A percentile compares a stretch with the other conserved stretches of the same genome.
Conservation (phyloP, 2,113 vertebrate genomes). For the Ursus arctos region DNA sequence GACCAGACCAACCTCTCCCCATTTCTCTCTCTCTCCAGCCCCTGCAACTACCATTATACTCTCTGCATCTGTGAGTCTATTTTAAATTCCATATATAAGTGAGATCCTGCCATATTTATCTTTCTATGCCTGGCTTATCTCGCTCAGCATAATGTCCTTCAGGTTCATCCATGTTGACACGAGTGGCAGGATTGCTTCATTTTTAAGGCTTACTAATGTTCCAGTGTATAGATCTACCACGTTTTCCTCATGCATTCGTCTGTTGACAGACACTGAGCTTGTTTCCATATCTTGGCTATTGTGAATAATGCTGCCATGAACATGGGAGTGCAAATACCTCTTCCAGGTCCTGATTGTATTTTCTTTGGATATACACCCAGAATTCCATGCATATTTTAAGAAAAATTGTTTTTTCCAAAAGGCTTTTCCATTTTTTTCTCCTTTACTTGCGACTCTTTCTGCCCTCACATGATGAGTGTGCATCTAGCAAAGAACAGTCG, state of each 20-base stretch:
- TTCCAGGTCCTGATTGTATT: background rate
- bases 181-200: background rate
- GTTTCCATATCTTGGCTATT: background rate
- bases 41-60: background rate
- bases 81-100: background rate
- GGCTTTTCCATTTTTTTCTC: background rate
- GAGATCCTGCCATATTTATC: background rate
- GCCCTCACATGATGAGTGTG: background rate
- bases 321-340: background rate
- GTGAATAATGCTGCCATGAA: background rate
- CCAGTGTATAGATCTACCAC: background rate
- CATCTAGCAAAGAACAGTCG: background rate
- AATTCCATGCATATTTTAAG: background rate
- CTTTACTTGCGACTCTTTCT: background rate
- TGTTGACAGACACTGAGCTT: background rate
- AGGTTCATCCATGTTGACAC: background rate
- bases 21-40: background rate
- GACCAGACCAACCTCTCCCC: background rate
- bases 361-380: background rate
- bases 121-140: background rate
- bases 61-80: background rate
- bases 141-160: background rate
- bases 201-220: background rate
- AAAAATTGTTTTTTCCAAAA: background rate
- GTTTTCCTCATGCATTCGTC: background rate